Conservation (phyloP, 2,113 vertebrate species). For the Odontophorus gujanensis region DNA sequence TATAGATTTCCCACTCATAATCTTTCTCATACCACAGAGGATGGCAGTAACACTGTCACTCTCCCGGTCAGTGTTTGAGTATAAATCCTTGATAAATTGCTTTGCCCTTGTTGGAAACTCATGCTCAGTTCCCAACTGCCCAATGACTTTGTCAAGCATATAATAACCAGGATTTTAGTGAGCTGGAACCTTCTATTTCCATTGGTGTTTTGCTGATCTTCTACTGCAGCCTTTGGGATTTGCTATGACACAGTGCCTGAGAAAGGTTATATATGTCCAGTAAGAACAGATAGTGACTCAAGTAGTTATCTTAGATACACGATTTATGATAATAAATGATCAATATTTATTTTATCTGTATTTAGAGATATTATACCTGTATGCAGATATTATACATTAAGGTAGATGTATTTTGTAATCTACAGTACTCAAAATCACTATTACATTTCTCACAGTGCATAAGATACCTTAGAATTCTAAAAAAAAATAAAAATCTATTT, state of each 20-base stretch:
- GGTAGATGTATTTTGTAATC: not conserved
- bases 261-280: not conserved
- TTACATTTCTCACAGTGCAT: not conserved
- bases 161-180: not conserved
- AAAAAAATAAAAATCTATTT: not conserved
- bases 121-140: not conserved
- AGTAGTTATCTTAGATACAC: not conserved
- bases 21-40: not conserved
- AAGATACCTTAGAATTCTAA: not conserved
- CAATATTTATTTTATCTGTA: too few relatives aligned
- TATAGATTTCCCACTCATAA: not conserved
- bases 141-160: not conserved
- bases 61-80: not conserved
- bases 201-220: not conserved
- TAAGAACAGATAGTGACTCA: not conserved
- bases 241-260: not conserved
- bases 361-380: too few relatives aligned
- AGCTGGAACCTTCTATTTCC: not conserved
- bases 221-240: not conserved
- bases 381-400: too few relatives aligned
- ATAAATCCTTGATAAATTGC: not conserved
- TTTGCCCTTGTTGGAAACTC: not conserved
- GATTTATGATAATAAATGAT: too few relatives aligned
- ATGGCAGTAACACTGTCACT: not conserved
- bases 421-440: not conserved